Evolutionary conservation across 2,888 invertebrate genomes (phyloP).

Genomic region (Xanthorhoe spadicearia): DNA sequence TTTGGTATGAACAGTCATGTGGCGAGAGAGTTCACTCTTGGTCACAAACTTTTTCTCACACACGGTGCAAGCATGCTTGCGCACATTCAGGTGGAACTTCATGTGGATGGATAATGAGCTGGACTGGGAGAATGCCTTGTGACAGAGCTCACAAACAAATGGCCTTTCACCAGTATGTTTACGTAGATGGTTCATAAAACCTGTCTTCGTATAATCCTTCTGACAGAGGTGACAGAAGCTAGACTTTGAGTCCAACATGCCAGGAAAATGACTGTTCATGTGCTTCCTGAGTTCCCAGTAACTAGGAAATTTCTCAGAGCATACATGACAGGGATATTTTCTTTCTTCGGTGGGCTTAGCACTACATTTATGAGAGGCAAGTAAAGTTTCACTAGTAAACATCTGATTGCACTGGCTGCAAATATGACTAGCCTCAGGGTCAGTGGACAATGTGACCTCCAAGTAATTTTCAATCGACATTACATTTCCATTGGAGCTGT

Average conservation of each 20-base stretch:
- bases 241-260: slow-evolving; percentile 82
- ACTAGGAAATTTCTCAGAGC: slow-evolving; percentile 80
- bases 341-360: slow-evolving; percentile 79
- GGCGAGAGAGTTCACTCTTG: slow-evolving; percentile 83
- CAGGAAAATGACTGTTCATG: slow-evolving; percentile 80
- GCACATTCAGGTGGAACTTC: slow-evolving; percentile 82
- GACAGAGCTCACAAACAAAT: slow-evolving; percentile 82
- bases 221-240: slow-evolving; percentile 83
- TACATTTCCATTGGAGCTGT: slow-evolving; percentile 80
- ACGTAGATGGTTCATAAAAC: slow-evolving; percentile 82
- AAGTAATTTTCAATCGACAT: slow-evolving; percentile 83
- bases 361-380: slow-evolving; percentile 75
- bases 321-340: slow-evolving; percentile 82
- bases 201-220: slow-evolving; percentile 83
- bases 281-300: slow-evolving; percentile 82
- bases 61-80: slow-evolving; percentile 81
- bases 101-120: slow-evolving; percentile 83
- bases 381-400: slow-evolving; percentile 76
- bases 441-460: slow-evolving; percentile 81
- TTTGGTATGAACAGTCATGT: slow-evolving; percentile 83
- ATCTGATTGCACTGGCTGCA: slow-evolving; percentile 82
- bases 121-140: slow-evolving; percentile 82
- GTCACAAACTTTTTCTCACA: slow-evolving; percentile 84
- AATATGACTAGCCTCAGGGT: slow-evolving; percentile 81
- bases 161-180: slow-evolving; percentile 82